These are phyloP conservation scores for Hypsibius dujardini DNA, from an alignment of 1,140 invertebrate genomes.

Conservation along the genomic window DNA sequence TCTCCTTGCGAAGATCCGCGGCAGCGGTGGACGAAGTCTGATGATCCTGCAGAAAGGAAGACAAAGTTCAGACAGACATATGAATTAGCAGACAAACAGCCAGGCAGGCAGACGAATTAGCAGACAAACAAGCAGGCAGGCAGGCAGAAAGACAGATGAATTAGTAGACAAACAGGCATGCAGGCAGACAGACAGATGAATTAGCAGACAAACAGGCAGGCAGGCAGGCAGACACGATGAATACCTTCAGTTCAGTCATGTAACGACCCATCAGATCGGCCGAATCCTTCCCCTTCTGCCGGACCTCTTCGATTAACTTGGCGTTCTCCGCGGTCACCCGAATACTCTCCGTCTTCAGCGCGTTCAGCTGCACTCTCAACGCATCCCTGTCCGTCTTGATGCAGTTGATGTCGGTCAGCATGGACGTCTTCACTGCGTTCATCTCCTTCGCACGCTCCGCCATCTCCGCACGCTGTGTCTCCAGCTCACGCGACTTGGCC, in stretches of 20 bases:
- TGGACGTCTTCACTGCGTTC: neutral
- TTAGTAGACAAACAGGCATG: too few species aligned
- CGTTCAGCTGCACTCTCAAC: neutral
- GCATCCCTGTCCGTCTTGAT: neutral
- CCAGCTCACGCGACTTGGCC: neutral
- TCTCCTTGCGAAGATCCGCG: constrained; percentile 5
- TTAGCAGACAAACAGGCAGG: too few species aligned
- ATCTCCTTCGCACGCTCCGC: neutral
- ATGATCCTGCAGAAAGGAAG: neutral
- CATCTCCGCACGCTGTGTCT: neutral
- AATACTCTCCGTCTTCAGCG: neutral
- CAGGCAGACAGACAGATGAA: too few species aligned
- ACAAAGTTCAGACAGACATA: too few species aligned
- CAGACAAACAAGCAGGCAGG: too few species aligned
- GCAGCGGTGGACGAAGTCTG: neutral
- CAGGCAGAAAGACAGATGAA: too few species aligned
- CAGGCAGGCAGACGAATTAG: too few species aligned
- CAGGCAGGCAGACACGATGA: too few species aligned
- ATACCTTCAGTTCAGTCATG: constrained; percentile 10
- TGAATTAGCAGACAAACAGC: too few species aligned
- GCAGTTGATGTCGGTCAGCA: neutral
- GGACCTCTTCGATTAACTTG: neutral
- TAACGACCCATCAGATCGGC: neutral
- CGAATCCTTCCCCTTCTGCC: neutral
- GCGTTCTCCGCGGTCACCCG: neutral